Percentiles rank a stretch among this genome's conserved stretches.
phyloP scores from a whole-genome alignment of 2,888 invertebrate species.

The Loripinus fragilis region DNA sequence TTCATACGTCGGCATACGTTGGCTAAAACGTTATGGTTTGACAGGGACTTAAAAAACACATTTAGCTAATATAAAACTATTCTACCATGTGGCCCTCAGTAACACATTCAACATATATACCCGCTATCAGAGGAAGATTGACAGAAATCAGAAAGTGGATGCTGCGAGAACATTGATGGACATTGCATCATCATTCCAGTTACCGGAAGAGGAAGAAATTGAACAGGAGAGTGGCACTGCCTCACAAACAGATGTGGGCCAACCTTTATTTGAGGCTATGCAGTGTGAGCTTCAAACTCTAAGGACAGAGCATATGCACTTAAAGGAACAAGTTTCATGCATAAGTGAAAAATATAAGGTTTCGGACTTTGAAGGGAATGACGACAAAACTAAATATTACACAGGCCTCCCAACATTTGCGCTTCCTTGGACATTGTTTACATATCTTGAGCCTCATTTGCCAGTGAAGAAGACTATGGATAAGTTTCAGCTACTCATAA shows the following conservation, averaged over 20 bases:
- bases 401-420: conserved; percentile 25
- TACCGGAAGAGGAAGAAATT: background rate
- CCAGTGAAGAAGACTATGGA: too few relatives aligned
- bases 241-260: background rate
- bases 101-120: conserved; percentile 14
- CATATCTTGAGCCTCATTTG: conserved; percentile 1
- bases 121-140: conserved; percentile 18
- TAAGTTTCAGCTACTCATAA: conserved; percentile 21
- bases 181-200: background rate
- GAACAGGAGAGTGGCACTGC: conserved; percentile 10
- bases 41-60: too few relatives aligned
- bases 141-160: conserved; percentile 11
- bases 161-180: conserved; percentile 17
- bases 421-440: conserved; percentile 15
- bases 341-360: background rate
- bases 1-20: too few relatives aligned
- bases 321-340: conserved; percentile 2
- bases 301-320: background rate
- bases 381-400: conserved; percentile 22
- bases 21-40: too few relatives aligned
- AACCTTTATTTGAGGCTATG: too few relatives aligned
- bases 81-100: too few relatives aligned
- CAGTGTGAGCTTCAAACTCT: conserved; percentile 1
- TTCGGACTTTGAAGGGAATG: conserved; percentile 7
- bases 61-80: too few relatives aligned